Base-by-base conservation (phyloP, 2,888 invertebrate species). In the Apotomis capreana region DNA sequence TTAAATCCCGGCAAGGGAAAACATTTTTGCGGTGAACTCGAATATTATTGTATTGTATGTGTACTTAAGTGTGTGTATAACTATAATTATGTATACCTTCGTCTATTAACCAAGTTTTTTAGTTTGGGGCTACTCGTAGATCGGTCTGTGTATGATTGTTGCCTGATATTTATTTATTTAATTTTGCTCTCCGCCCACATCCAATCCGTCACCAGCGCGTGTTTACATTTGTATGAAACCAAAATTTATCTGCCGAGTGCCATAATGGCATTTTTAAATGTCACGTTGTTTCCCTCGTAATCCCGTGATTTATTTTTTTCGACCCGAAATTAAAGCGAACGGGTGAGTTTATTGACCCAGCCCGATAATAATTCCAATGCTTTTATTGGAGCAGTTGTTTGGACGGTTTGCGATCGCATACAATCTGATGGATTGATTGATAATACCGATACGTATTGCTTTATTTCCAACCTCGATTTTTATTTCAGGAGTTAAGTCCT, bases 201-300 rank as follows among this genome's bases (percentile, higher is more conserved):
- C 76, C 76, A 75, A 78, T 80, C 78, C 76, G 76, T 76, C 80
- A 79, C 75, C 74, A 75, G 71, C 61, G 73, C 71, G 69, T 74
- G 76, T 71, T 74, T 73, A 58, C 62, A 63, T 70, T 68, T 40
- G 68, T 69, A 72, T 68, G 64, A 74, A 64, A 69, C 68, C 75
- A 68, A 68, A 67, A 69, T 71, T 65, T 67, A 62, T 70, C 68
- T 63, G 72, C 52, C 26, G 52, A 10, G 63, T 63, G 46, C 58
- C 55, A 67, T 72, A 72, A 68, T 72, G 52, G 58, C 63, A 68
- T 72, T 72, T 68, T 68, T 72, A 68, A 72, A 68, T 62, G 68
- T 72, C 72, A 68, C 68, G 68, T 68, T 72, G 62, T 72, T 71
- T 68, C 63, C 59, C 70, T 65, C 65, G 63, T 68, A 72, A 72